Percentiles rank a stretch among this genome's conserved stretches.
Evolutionary conservation across 2,888 invertebrate genomes (phyloP).

Genomic region (Sminthurinus aureus): DNA sequence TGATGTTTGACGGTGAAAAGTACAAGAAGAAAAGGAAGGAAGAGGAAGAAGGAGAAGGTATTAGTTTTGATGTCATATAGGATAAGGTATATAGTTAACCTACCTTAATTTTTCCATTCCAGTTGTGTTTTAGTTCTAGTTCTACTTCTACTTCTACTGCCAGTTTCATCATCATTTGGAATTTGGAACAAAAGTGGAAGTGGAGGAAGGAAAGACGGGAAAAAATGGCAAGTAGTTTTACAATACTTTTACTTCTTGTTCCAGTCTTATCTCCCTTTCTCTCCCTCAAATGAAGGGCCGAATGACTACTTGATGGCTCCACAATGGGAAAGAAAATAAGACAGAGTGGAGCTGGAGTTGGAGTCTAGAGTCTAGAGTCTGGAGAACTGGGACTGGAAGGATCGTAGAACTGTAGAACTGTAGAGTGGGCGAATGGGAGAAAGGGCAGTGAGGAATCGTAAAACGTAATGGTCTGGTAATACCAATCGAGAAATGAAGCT

Average conservation of each 20-base stretch:
- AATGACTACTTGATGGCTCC: constrained; percentile 31
- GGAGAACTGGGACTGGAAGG: neutral
- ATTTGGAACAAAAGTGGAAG: too few species aligned
- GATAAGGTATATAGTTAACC: neutral
- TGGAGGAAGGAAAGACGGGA: too few species aligned
- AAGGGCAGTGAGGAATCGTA: constrained; percentile 36
- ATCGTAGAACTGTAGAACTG: neutral
- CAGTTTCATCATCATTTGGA: too few species aligned
- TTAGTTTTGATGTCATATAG: neutral
- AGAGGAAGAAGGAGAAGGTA: neutral
- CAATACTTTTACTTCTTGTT: neutral
- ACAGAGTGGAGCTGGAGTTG: neutral
- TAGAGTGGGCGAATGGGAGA: constrained; percentile 19
- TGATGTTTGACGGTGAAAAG: neutral
- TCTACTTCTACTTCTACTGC: neutral
- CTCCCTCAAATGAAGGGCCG: constrained; percentile 24
- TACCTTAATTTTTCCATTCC: neutral
- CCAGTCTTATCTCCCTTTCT: constrained; percentile 8
- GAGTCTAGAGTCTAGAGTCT: neutral
- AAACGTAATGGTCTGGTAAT: constrained; percentile 43
- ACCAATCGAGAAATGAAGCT: constrained; percentile 44
- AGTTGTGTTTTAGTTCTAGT: neutral
- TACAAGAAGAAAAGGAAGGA: neutral
- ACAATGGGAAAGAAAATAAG: neutral
- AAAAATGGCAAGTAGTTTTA: too few species aligned